These are phyloP conservation scores for Danio albolineatus DNA, from an alignment of 2,797 vertebrate genomes.

Conservation along the genomic window DNA sequence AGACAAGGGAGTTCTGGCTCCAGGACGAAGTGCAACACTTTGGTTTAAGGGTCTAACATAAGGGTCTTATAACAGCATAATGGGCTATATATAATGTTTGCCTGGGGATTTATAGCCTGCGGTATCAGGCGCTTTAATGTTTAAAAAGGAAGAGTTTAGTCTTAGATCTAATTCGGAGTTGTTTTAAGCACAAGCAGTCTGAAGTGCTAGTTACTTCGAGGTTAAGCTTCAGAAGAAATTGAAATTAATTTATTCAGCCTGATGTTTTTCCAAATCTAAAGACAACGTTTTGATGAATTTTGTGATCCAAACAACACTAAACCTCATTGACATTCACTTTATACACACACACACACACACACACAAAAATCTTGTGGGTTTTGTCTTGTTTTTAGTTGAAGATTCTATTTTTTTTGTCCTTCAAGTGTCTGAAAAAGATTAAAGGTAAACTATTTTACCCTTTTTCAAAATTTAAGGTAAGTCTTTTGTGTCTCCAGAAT, in stretches of 20 bases:
- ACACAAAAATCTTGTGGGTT: no score
- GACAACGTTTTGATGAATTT: not conserved
- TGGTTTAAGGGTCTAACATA: slow-evolving; percentile 50
- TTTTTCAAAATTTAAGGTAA: no score
- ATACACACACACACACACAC: no score
- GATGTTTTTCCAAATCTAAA: not conserved
- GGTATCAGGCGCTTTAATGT: slow-evolving; percentile 41
- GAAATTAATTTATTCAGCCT: not conserved
- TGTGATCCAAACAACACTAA: not conserved
- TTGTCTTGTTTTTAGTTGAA: no score
- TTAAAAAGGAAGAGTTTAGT: slow-evolving; percentile 24
- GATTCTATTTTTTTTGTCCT: no score
- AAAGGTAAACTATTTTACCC: no score
- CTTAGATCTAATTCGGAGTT: slow-evolving; percentile 26
- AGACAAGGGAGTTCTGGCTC: slow-evolving; percentile 53
- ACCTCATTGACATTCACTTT: not conserved
- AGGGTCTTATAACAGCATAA: slow-evolving; percentile 49
- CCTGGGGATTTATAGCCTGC: slow-evolving; percentile 30
- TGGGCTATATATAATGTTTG: slow-evolving; percentile 35
- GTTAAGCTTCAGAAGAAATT: not conserved
- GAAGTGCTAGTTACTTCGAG: not conserved
- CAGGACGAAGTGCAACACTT: slow-evolving; percentile 52
- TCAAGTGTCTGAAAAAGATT: no score
- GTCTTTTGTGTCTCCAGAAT: no score
- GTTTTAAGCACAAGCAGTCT: slow-evolving; percentile 14